Conservation (phyloP, 2,888 invertebrate genomes). For the Ochropleura plecta region DNA sequence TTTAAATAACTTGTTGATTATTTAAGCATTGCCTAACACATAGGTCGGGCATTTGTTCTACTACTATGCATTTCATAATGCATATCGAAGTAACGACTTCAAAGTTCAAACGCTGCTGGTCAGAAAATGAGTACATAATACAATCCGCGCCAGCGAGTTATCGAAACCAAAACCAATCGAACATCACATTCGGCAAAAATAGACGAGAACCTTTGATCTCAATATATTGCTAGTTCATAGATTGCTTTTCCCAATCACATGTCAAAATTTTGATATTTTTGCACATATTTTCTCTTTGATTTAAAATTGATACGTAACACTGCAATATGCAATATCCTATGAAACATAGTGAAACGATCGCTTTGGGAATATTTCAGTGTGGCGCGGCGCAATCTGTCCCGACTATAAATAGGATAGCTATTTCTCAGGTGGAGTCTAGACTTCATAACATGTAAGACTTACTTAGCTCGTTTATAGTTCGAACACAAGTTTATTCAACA, state of each 20-base stretch:
- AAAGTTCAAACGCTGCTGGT: neutral
- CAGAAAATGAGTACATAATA: too few species aligned
- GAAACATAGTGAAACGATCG: slow-evolving; percentile 19
- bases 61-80: too few species aligned
- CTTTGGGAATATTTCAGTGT: slow-evolving; percentile 19
- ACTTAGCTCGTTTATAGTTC: neutral
- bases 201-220: neutral
- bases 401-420: slow-evolving; percentile 16
- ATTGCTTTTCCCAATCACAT: slow-evolving; percentile 8
- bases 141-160: neutral
- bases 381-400: slow-evolving; percentile 20
- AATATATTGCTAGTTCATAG: neutral
- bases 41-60: too few species aligned
- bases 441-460: slow-evolving; percentile 7
- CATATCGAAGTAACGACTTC: neutral
- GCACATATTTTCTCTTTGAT: slow-evolving; percentile 23
- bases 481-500: slow-evolving; percentile 2
- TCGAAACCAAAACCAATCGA: neutral
- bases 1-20: too few species aligned
- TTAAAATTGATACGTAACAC: slow-evolving; percentile 17
- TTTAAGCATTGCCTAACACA: too few species aligned
- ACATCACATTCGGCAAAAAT: neutral
- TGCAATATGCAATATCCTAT: slow-evolving; percentile 33
- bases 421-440: slow-evolving; percentile 30
- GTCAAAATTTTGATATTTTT: slow-evolving; percentile 7